Evolutionary conservation across 2,797 vertebrate genomes (phyloP).

Genomic region (Sebastes matsubarae): DNA sequence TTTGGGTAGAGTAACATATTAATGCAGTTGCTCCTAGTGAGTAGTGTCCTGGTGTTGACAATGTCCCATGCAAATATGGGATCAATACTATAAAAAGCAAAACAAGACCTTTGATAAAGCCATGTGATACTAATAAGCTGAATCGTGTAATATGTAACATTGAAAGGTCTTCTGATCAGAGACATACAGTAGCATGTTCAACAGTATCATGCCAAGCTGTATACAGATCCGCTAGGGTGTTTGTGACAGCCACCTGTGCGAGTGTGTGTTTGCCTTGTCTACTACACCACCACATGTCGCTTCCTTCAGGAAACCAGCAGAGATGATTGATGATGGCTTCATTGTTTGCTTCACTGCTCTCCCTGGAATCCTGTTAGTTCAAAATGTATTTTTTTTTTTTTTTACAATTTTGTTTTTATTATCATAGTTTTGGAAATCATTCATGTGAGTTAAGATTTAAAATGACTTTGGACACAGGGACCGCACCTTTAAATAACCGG

Average conservation of each 20-base stretch:
- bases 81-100: background rate
- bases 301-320: slow-evolving; percentile 81
- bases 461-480: background rate
- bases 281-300: slow-evolving; percentile 48
- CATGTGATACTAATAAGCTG: background rate
- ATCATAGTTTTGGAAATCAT: background rate
- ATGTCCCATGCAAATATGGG: background rate
- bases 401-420: background rate
- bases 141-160: background rate
- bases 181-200: background rate
- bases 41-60: too few species aligned
- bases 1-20: background rate
- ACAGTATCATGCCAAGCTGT: background rate
- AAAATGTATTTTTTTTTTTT: slow-evolving; percentile 6
- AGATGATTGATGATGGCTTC: slow-evolving; percentile 80
- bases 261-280: slow-evolving; percentile 52
- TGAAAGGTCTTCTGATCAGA: background rate
- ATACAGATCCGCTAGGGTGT: slow-evolving; percentile 29
- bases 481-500: background rate
- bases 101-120: background rate
- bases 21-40: background rate
- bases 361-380: slow-evolving; percentile 67
- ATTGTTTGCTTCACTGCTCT: slow-evolving; percentile 76
- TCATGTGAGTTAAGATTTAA: background rate
- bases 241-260: slow-evolving; percentile 63